phyloP scores from a whole-genome alignment of 2,888 invertebrate genomes.

The Hypomecis atomaria region DNA sequence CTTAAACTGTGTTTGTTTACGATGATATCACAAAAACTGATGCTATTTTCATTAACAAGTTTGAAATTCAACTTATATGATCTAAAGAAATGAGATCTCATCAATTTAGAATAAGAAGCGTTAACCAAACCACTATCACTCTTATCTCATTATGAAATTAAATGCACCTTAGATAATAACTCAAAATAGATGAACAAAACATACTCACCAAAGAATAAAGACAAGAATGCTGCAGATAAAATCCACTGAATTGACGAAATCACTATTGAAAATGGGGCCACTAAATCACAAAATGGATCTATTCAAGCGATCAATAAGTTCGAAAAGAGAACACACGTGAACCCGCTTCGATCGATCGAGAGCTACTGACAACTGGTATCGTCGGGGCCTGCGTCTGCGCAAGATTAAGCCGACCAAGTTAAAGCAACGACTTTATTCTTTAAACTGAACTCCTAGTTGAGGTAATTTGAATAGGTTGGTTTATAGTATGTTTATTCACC shows the following conservation, averaged over 20 bases:
- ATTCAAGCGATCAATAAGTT: constrained; percentile 65
- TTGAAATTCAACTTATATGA: neutral
- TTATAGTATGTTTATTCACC: constrained; percentile 72
- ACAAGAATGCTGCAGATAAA: constrained; percentile 42
- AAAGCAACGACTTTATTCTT: constrained; percentile 43
- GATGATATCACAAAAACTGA: constrained; percentile 41
- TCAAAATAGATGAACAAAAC: constrained; percentile 37
- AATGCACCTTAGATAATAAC: constrained; percentile 52
- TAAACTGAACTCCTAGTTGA: constrained; percentile 25
- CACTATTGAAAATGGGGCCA: constrained; percentile 48
- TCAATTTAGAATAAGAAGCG: constrained; percentile 32
- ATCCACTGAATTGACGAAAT: constrained; percentile 46
- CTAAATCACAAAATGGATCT: constrained; percentile 60
- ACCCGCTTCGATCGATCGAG: constrained; percentile 68
- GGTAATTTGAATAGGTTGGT: constrained; percentile 40
- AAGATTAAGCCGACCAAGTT: constrained; percentile 59
- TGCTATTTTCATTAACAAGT: constrained; percentile 18
- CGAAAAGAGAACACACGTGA: constrained; percentile 49
- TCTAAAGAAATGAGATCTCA: constrained; percentile 12
- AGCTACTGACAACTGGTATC: constrained; percentile 76
- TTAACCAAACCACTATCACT: constrained; percentile 73
- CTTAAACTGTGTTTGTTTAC: constrained; percentile 55
- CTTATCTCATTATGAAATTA: constrained; percentile 62
- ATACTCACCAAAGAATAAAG: constrained; percentile 51
- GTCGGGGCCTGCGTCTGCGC: constrained; percentile 74